Evolutionary conservation across 2,797 vertebrate genomes (phyloP).

Genomic region (Chelmon rostratus): DNA sequence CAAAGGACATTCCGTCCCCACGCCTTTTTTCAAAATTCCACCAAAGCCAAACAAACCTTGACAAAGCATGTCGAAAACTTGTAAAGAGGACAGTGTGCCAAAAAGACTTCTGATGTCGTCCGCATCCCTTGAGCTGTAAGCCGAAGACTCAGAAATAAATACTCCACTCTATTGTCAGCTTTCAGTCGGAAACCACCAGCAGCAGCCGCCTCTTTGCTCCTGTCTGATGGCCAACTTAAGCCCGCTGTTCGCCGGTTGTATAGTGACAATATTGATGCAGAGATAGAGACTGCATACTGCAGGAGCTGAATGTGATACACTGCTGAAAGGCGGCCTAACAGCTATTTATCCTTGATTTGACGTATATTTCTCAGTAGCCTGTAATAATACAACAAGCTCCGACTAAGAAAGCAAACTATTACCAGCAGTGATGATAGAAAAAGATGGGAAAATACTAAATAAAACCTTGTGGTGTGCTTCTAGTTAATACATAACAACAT

Average conservation of each 20-base stretch:
- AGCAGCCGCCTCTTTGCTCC: constrained; percentile 26
- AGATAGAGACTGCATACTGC: background rate
- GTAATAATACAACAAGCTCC: background rate
- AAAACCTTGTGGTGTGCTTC: background rate
- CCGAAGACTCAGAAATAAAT: constrained; percentile 39
- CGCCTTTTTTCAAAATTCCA: constrained; percentile 7
- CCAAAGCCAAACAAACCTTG: constrained; percentile 41
- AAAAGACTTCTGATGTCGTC: constrained; percentile 44
- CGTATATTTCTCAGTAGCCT: background rate
- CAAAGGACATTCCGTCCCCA: constrained; percentile 1
- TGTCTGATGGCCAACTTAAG: constrained; percentile 30
- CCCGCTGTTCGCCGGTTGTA: background rate
- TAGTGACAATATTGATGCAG: background rate
- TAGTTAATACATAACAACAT: background rate
- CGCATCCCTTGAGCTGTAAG: constrained; percentile 34
- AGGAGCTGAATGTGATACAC: background rate
- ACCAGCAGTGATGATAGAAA: background rate
- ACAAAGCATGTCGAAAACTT: constrained; percentile 52
- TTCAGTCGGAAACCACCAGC: constrained; percentile 33
- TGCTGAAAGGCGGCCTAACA: background rate
- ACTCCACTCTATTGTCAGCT: constrained; percentile 36
- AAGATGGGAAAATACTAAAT: background rate
- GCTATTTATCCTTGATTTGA: background rate
- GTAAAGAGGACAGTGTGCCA: constrained; percentile 21
- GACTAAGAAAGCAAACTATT: background rate